A percentile compares a stretch with the other conserved stretches of the same genome.
These are phyloP conservation scores for Premnoplex brunnescens DNA, from an alignment of 2,797 vertebrate species.

Conservation along the genomic window DNA sequence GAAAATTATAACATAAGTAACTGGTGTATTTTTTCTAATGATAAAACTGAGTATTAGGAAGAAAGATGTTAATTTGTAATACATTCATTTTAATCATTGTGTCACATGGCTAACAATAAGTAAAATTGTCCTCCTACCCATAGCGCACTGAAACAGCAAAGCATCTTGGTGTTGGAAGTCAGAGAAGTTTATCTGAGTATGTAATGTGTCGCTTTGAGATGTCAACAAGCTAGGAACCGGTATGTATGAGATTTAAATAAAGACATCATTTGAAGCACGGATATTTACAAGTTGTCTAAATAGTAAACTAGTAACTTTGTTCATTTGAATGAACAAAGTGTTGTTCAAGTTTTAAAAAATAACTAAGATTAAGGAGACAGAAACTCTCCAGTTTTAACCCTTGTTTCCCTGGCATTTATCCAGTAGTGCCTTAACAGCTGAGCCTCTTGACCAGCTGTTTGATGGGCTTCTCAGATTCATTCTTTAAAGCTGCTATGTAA, in stretches of 20 bases:
- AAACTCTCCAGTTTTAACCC: background rate
- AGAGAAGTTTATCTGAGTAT: background rate
- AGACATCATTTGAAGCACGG: background rate
- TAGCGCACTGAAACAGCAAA: background rate
- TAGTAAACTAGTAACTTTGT: background rate
- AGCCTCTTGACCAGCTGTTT: slow-evolving; percentile 26
- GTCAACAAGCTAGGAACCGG: background rate
- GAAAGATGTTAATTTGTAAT: background rate
- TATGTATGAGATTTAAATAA: background rate
- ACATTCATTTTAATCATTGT: background rate
- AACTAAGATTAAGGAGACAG: background rate
- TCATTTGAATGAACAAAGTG: background rate
- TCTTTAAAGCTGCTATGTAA: background rate
- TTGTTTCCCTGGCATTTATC: background rate
- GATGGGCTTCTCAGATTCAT: slow-evolving; percentile 9
- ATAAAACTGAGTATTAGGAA: background rate
- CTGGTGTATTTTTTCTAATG: background rate
- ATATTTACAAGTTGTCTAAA: background rate
- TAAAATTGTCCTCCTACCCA: background rate
- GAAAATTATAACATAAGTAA: background rate
- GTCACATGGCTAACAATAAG: background rate
- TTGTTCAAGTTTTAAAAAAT: background rate
- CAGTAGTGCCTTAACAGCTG: slow-evolving; percentile 38
- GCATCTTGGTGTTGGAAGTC: background rate
- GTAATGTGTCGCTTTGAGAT: background rate